Base-by-base conservation (phyloP, 2,888 invertebrate species). In the Heteromurus nitidus region DNA sequence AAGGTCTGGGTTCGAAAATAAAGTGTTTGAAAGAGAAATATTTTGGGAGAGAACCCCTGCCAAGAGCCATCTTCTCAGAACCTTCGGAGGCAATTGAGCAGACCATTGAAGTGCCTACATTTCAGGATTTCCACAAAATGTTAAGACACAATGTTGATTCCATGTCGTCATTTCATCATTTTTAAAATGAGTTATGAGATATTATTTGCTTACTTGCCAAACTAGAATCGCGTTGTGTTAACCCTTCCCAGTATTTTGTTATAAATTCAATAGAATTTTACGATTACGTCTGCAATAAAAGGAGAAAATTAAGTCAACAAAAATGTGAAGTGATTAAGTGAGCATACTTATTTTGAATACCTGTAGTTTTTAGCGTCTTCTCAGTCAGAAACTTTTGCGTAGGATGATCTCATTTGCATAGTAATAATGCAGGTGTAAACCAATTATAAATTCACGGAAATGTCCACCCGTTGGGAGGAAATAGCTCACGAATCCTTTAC, bases 11-110 rank as follows among this genome's bases (percentile, higher is more conserved):
- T 0, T 92, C 93, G 84, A 93, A 93, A 90, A 92, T 95, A 22
- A 93, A 93, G 84, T 95, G 95, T 87, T 92, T 93, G 30, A 94
- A 93, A 89, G 90, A 90, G 0, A 94, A 94, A 89, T 94, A 93
- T 88, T 95, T 95, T 88, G 95, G 94, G 0, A 90, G 91, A 81
- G 92, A 94, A 88, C 95, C 95, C 0, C 67, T 86, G 5, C 84
- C 85, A 1, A 68, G 73, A 70, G 80, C 79, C 24, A 83, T 86
- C 3, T 86, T 86, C 73, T 50, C 76, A 47, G 77, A 84, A 11
- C 86, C 85, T 2, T 67, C 76, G 0, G 80, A 86, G 53, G 84
- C 85, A 9, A 64, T 50, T 22, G 20, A 72, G 5, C 79, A 79
- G 18, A 50, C 53, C 1, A 86, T 86, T 69, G 36, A 82, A 70